Conservation (phyloP, 2,113 vertebrate species). For the Oryzias celebensis region DNA sequence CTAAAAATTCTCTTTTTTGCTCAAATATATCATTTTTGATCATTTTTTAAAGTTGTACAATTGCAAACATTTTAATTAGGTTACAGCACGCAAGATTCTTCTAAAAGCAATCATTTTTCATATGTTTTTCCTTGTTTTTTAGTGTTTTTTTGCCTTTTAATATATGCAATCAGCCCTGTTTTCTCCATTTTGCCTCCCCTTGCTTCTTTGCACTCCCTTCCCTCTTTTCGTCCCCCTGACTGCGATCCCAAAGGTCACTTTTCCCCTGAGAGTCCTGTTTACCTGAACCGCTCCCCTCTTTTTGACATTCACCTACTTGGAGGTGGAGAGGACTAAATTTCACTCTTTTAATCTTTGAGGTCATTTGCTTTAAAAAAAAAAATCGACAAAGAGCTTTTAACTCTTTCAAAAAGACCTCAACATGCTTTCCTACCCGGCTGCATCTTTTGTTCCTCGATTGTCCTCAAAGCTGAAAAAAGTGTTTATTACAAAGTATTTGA, state of each 20-base stretch:
- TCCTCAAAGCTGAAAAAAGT: too few relatives aligned
- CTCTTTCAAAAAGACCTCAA: background rate
- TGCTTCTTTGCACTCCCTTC: constrained; percentile 14
- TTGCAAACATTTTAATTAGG: too few relatives aligned
- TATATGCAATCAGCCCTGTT: constrained; percentile 26
- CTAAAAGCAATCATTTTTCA: background rate
- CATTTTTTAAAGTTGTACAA: too few relatives aligned
- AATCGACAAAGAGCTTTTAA: constrained; percentile 9
- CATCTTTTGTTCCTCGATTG: background rate
- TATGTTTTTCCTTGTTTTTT: background rate
- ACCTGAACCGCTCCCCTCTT: constrained; percentile 57
- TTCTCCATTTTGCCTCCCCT: constrained; percentile 28
- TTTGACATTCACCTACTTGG: constrained; percentile 65
- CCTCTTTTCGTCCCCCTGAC: constrained; percentile 53
- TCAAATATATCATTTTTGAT: too few relatives aligned
- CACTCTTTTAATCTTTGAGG: constrained; percentile 22
- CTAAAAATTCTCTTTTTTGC: background rate
- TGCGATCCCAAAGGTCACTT: constrained; percentile 69
- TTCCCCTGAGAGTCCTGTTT: constrained; percentile 69
- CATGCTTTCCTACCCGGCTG: background rate
- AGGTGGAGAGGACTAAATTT: constrained; percentile 41
- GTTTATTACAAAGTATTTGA: too few relatives aligned
- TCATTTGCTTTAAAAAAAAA: background rate
- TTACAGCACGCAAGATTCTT: background rate
- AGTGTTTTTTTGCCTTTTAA: background rate